Base-by-base conservation (phyloP, 2,113 vertebrate genomes). In the Rafetus swinhoei region DNA sequence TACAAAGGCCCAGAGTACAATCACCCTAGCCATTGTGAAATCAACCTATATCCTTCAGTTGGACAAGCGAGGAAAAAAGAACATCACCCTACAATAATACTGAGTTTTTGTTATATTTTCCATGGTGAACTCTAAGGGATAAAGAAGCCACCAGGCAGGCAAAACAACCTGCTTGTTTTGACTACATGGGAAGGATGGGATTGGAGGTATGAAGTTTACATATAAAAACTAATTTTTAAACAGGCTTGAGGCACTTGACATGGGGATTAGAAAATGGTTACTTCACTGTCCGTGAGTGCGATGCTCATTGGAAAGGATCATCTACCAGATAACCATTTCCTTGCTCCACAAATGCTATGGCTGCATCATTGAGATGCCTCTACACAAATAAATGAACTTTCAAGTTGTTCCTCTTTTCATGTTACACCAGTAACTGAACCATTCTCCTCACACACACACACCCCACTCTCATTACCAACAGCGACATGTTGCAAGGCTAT, bases 371-470 rank as follows among this genome's bases (percentile, higher is more conserved):
- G 22, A 87, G 52, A 81, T 79, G 52, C 55, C 52, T 93, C 65
- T 84, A 87, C 14, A 72, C 14, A 72, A 69, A 85, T 21, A 92
- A 96, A 93, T 90, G 72, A 89, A 95, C 88, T 74, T 87, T 69
- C 59, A 93, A 93, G 35, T 55, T 90, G 84, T 76, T 55, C 2
- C 1, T 59, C 53, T 94, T 96, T 93, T 90, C 82, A 93, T 93
- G 79, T 87, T 81, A 93, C 52, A 83, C 85, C 54, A 84, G 94
- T 94, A 93, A 87, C 79, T 54, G 60, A 95, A 85, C 86, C 27
- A 72, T 86, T 85, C 24, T 91, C 81, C 65, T 85, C 85, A n/a
- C n/a, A n/a, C n/a, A n/a, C n/a, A n/a, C 85, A 65, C 55, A n/a
- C 1, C 0, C 76, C 95, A 83, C 81, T 95, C 85, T 82, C 0